A percentile compares a stretch with the other conserved stretches of the same genome.
phyloP scores from a whole-genome alignment of 2,797 vertebrate genomes.

The Enteromius paludinosus region DNA sequence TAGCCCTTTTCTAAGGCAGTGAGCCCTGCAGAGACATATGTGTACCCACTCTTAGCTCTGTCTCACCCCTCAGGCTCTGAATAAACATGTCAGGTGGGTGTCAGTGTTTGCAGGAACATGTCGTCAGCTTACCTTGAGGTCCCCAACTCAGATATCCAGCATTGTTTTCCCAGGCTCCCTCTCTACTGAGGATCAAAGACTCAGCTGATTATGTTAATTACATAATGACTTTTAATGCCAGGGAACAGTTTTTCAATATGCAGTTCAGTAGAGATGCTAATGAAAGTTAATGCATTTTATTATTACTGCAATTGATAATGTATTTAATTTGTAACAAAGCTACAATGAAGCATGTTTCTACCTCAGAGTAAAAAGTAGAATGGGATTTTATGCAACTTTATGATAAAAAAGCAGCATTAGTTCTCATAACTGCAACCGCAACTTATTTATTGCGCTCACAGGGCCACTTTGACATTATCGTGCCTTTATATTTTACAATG shows the following conservation, averaged over 20 bases:
- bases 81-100: slow-evolving; percentile 50
- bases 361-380: neutral
- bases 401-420: no score
- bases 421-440: neutral
- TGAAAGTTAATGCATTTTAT: slow-evolving; percentile 24
- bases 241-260: neutral
- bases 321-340: neutral
- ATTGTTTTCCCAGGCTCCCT: slow-evolving; percentile 24
- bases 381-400: neutral
- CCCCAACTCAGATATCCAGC: slow-evolving; percentile 13
- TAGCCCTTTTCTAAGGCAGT: neutral
- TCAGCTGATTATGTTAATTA: slow-evolving; percentile 34
- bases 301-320: neutral
- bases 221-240: slow-evolving; percentile 33
- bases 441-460: neutral
- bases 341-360: neutral
- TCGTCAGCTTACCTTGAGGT: slow-evolving; percentile 25
- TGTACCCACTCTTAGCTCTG: slow-evolving; percentile 9
- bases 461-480: neutral
- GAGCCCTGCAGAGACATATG: slow-evolving; percentile 5
- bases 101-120: slow-evolving; percentile 41
- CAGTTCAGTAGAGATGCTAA: neutral
- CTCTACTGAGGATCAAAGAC: slow-evolving; percentile 6
- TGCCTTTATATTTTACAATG: neutral
- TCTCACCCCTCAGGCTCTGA: slow-evolving; percentile 18